phyloP scores from a whole-genome alignment of 2,113 vertebrate species.

The Chaetorhynchus papuensis region DNA sequence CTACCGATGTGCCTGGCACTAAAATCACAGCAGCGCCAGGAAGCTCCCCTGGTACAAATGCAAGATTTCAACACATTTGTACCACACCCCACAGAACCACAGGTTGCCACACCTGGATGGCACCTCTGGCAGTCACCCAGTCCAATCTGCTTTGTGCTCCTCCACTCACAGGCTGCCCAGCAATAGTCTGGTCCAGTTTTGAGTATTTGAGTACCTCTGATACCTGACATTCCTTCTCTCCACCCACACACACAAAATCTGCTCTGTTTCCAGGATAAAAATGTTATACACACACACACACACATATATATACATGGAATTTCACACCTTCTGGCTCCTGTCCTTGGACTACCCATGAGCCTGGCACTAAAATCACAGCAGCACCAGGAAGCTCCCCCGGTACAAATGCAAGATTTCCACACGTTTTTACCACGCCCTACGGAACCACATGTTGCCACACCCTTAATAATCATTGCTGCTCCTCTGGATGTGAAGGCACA shows the following conservation, averaged over 20 bases:
- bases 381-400: not conserved
- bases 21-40: no score
- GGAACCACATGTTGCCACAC: accelerated
- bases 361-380: not conserved
- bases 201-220: not conserved
- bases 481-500: not conserved
- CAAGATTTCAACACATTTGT: no score
- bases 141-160: not conserved
- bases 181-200: not conserved
- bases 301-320: accelerated
- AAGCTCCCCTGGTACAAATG: no score
- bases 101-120: not conserved
- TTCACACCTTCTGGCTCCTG: not conserved
- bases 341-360: not conserved
- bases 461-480: accelerated
- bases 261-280: not conserved
- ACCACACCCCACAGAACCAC: no score
- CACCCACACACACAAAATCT: not conserved
- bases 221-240: not conserved
- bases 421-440: not conserved
- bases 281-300: not conserved
- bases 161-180: not conserved
- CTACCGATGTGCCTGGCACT: no score
- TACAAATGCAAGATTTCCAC: not conserved
- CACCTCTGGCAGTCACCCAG: not conserved